Percentiles rank a stretch among this genome's conserved stretches.
phyloP scores from a whole-genome alignment of 2,888 invertebrate species.

The Lochmaea crataegi region DNA sequence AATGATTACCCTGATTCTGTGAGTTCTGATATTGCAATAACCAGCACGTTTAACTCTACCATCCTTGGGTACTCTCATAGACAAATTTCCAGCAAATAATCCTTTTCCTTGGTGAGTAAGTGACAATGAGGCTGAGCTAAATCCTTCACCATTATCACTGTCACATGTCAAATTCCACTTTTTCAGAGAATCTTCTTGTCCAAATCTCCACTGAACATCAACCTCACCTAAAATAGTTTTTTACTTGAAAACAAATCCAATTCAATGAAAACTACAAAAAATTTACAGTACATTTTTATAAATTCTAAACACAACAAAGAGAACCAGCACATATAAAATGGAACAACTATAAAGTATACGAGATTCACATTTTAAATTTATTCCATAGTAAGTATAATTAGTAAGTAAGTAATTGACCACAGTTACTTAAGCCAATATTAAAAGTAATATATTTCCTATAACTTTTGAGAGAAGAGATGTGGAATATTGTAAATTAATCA shows the following conservation, averaged over 20 bases:
- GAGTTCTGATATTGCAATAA: slow-evolving; percentile 82
- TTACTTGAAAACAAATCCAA: no score
- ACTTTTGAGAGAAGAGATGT: no score
- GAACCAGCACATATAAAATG: no score
- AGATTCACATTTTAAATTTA: slow-evolving; percentile 49
- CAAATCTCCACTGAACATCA: slow-evolving; percentile 80
- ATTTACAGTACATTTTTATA: no score
- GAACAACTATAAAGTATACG: slow-evolving; percentile 48
- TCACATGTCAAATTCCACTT: slow-evolving; percentile 82
- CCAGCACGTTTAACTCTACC: slow-evolving; percentile 83
- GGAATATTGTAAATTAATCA: no score
- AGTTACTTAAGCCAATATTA: no score
- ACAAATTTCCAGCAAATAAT: slow-evolving; percentile 78
- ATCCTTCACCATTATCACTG: slow-evolving; percentile 84
- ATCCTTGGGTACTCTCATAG: slow-evolving; percentile 80
- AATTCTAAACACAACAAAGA: no score
- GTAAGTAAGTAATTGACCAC: no score
- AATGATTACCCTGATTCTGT: slow-evolving; percentile 71
- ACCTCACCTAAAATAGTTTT: slow-evolving; percentile 68
- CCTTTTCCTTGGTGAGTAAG: slow-evolving; percentile 77
- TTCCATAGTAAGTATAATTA: no score
- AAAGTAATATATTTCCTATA: no score
- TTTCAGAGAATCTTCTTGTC: slow-evolving; percentile 71
- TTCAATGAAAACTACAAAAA: no score
- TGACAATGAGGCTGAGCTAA: slow-evolving; percentile 75